phyloP scores from a whole-genome alignment of 1,140 invertebrate species.

The Drosophila kanapiae region DNA sequence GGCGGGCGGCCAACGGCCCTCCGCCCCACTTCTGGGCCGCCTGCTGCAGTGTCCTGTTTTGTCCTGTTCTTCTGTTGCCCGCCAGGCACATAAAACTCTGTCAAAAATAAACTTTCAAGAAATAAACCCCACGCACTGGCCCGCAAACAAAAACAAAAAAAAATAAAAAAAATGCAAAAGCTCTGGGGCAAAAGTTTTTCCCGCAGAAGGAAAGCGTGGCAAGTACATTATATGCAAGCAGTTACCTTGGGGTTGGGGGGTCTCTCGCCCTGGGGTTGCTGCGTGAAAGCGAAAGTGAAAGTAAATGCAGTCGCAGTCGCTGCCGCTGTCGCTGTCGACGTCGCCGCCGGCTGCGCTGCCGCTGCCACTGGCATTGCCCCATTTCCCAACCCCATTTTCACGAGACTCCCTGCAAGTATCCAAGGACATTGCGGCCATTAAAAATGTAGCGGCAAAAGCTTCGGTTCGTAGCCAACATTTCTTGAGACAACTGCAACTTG shows the following conservation, averaged over 20 bases:
- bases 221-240: constrained; percentile 82
- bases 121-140: constrained; percentile 37
- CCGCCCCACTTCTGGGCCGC: constrained; percentile 1
- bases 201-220: background rate
- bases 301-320: constrained; percentile 52
- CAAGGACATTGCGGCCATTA: constrained; percentile 85
- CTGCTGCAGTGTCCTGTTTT: constrained; percentile 65
- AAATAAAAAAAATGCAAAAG: constrained; percentile 75
- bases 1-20: background rate
- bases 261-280: constrained; percentile 56
- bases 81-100: constrained; percentile 78
- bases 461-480: constrained; percentile 47
- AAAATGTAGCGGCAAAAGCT: constrained; percentile 66
- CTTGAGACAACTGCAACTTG: constrained; percentile 71
- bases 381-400: constrained; percentile 60
- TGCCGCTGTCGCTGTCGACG: constrained; percentile 12
- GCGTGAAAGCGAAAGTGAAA: constrained; percentile 77
- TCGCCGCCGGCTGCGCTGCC: constrained; percentile 23
- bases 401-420: constrained; percentile 50
- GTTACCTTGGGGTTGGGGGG: background rate
- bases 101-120: constrained; percentile 79
- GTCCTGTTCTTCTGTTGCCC: constrained; percentile 46
- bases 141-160: background rate
- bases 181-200: constrained; percentile 77
- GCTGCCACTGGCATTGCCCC: constrained; percentile 28